Conservation (phyloP, 2,888 invertebrate species). For the Luperina nickerlii region DNA sequence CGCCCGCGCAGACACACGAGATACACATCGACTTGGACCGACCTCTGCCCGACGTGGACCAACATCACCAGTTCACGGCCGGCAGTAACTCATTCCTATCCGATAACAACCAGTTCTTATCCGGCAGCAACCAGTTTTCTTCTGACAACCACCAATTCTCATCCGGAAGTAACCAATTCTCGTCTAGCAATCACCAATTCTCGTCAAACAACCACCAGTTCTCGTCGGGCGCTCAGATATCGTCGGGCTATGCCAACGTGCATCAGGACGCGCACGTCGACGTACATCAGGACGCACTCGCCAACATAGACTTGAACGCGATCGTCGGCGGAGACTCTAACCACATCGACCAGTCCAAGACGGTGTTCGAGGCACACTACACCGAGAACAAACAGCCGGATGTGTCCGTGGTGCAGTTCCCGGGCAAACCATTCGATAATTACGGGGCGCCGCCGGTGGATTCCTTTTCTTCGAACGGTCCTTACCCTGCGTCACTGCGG, state of each 20-base stretch:
- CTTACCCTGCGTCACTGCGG: slow-evolving; percentile 79
- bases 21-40: slow-evolving; percentile 78
- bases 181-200: slow-evolving; percentile 26
- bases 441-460: slow-evolving; percentile 86
- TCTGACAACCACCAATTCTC: slow-evolving; percentile 20
- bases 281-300: slow-evolving; percentile 85
- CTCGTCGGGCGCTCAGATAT: slow-evolving; percentile 76
- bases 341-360: slow-evolving; percentile 87
- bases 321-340: slow-evolving; percentile 87
- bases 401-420: slow-evolving; percentile 71
- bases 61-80: slow-evolving; percentile 66
- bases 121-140: slow-evolving; percentile 49
- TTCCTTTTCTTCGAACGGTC: slow-evolving; percentile 85
- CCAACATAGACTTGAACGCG: slow-evolving; percentile 83
- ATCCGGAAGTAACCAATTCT: slow-evolving; percentile 8
- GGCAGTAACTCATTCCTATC: slow-evolving; percentile 42
- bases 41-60: slow-evolving; percentile 60
- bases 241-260: slow-evolving; percentile 84
- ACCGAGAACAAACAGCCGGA: slow-evolving; percentile 80
- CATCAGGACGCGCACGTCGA: slow-evolving; percentile 86
- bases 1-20: slow-evolving; percentile 76
- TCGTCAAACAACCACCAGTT: slow-evolving; percentile 35
- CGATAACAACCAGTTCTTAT: slow-evolving; percentile 35
- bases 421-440: slow-evolving; percentile 77
- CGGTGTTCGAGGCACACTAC: slow-evolving; percentile 88